Conservation (phyloP, 1,140 invertebrate genomes). For the Hetaerina americana region DNA sequence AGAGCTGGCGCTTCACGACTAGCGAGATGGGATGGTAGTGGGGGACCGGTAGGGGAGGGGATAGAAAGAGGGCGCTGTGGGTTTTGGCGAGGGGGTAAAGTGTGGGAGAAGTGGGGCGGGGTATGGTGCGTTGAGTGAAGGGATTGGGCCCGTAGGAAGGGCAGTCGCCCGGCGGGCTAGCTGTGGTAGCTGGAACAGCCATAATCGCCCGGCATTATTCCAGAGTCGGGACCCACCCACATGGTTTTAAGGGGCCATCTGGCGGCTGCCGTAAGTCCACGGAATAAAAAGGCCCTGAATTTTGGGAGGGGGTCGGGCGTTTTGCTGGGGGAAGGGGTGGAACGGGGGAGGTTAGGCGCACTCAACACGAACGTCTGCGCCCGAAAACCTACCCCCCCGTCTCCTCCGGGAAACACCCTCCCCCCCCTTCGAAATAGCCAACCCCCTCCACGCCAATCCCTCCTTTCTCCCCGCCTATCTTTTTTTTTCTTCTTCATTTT, state of each 20-base stretch:
- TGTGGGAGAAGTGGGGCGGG: too few species aligned
- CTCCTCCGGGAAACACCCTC: not conserved
- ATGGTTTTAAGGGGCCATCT: not conserved
- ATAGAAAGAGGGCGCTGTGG: too few species aligned
- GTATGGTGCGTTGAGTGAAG: not conserved
- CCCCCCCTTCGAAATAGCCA: not conserved
- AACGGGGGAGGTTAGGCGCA: not conserved
- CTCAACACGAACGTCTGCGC: not conserved
- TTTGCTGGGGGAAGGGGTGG: too few species aligned
- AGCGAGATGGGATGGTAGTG: too few species aligned
- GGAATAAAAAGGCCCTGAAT: not conserved
- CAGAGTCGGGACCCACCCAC: not conserved
- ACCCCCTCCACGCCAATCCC: too few species aligned
- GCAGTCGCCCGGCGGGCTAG: not conserved
- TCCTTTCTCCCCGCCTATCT: too few species aligned
- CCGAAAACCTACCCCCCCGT: not conserved
- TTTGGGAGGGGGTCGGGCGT: too few species aligned
- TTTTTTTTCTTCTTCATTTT: too few species aligned
- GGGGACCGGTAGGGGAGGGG: too few species aligned
- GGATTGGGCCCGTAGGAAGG: too few species aligned
- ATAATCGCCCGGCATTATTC: not conserved
- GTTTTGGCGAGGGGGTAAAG: too few species aligned
- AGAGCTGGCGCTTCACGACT: too few species aligned
- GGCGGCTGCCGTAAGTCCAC: not conserved
- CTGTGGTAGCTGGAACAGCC: not conserved